Conservation (phyloP, 1,140 invertebrate genomes). For the Anagrus nilaparvatae region DNA sequence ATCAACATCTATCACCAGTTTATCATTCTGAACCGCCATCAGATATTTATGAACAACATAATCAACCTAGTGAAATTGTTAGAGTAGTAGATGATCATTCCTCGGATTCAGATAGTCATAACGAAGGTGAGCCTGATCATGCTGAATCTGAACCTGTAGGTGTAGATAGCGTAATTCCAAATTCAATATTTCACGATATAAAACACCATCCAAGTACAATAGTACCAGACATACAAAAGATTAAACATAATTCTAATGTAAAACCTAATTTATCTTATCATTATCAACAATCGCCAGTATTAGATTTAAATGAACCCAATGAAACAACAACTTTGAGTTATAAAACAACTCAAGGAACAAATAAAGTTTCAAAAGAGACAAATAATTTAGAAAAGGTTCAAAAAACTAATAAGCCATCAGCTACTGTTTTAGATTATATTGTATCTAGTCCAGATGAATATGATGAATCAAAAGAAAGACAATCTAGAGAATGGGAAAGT, state of each 20-base stretch:
- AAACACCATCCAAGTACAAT: no score
- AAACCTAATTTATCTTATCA: no score
- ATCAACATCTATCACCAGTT: conserved; percentile 1
- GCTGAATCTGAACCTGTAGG: conserved; percentile 10
- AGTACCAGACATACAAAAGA: no score
- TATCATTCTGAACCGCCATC: no score
- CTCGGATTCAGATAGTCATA: not conserved
- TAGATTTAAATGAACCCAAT: conserved; percentile 1
- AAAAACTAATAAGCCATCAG: conserved; percentile 4
- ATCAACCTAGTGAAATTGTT: not conserved
- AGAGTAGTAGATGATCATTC: conserved; percentile 6
- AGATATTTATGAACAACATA: conserved; percentile 1
- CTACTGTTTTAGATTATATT: conserved; percentile 24
- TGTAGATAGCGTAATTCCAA: not conserved
- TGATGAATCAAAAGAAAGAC: conserved; percentile 6
- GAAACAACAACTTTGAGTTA: not conserved
- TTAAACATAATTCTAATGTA: no score
- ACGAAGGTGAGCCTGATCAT: not conserved
- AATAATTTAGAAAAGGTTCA: no score
- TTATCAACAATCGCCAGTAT: conserved; percentile 8
- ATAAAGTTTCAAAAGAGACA: no score
- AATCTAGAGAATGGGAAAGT: no score
- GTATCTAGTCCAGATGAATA: conserved; percentile 18
- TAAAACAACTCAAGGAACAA: no score
- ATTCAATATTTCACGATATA: no score